Evolutionary conservation across 2,888 invertebrate genomes (phyloP), one percentile per base, ranked within the genome.

Genomic region (Drosophila pegasa): DNA sequence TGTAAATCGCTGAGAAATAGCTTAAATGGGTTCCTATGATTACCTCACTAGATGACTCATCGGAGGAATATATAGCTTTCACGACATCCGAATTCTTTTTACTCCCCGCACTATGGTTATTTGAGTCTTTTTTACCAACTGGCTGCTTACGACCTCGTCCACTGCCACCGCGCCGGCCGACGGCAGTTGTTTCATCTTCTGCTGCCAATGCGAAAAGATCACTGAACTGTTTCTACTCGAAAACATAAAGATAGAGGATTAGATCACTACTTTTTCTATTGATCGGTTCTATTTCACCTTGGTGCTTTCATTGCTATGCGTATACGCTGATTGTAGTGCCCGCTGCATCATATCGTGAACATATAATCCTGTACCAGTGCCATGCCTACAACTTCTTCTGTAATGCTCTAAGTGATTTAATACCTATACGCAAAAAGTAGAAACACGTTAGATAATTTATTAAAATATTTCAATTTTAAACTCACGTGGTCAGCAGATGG

Each of bases 351-450:
- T 95, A 91, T 98, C 98, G 92, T 96, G 95, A 77, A 96, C 96
- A 92, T 97, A 97, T 90, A 98, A 95, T 64, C 95, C 95, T 92
- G 95, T 94, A 76, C 95, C 95, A 73, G 95, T 94, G 12, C 92
- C 92, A 78, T 92, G 92, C 12, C 93, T 91, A 64, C 96, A 96
- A 89, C 95, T 95, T 79, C 95, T 93, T 90, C 98, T 94, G 93
- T 98, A 94, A 92, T 97, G 96, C 92, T 99, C 98, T 89, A 99
- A 94, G 93, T 99, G 99, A 64, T 96, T 96, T 84, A 99, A 93
- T 74, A 98, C 96, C 93, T 96, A 12, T 6, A 92, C 12, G 18
- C 18, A 29, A 48, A 47, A 55, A 38, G 8, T 1, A 5, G 12
- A 27, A 22, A 18, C 10, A 18, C 4, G 10, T 4, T 10, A 43